phyloP scores from a whole-genome alignment of 2,797 vertebrate genomes.

The Sebastes trivittatus region DNA sequence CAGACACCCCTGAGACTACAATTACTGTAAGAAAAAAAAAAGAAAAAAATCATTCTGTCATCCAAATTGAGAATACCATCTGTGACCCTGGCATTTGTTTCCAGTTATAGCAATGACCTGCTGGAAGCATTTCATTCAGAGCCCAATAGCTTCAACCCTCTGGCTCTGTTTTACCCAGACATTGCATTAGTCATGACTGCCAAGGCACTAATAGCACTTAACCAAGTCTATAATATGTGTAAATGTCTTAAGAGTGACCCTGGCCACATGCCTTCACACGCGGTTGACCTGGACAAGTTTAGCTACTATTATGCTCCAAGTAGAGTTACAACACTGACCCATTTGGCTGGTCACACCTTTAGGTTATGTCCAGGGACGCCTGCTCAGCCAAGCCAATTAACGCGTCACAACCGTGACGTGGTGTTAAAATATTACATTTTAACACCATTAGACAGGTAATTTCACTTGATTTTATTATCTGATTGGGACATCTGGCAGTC shows the following conservation, averaged over 20 bases:
- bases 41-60: neutral
- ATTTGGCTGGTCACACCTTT: conserved; percentile 10
- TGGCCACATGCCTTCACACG: conserved; percentile 23
- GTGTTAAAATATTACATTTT: neutral
- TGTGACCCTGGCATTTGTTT: conserved; percentile 14
- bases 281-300: conserved; percentile 33
- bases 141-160: conserved; percentile 4
- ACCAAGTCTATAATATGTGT: conserved; percentile 30
- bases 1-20: neutral
- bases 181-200: conserved; percentile 22
- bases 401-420: neutral
- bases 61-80: conserved; percentile 1
- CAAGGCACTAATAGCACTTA: conserved; percentile 38
- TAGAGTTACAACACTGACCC: conserved; percentile 35
- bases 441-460: neutral
- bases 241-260: conserved; percentile 13
- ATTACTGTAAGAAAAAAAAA: neutral
- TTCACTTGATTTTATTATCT: neutral
- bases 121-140: conserved; percentile 45
- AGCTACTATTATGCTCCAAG: conserved; percentile 16
- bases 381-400: conserved; percentile 28
- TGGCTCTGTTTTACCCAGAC: conserved; percentile 34
- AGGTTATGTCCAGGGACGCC: conserved; percentile 2
- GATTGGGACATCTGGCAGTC: neutral
- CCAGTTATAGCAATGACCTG: conserved; percentile 11